phyloP scores from a whole-genome alignment of 2,113 vertebrate species.

The Salvelinus alpinus region DNA sequence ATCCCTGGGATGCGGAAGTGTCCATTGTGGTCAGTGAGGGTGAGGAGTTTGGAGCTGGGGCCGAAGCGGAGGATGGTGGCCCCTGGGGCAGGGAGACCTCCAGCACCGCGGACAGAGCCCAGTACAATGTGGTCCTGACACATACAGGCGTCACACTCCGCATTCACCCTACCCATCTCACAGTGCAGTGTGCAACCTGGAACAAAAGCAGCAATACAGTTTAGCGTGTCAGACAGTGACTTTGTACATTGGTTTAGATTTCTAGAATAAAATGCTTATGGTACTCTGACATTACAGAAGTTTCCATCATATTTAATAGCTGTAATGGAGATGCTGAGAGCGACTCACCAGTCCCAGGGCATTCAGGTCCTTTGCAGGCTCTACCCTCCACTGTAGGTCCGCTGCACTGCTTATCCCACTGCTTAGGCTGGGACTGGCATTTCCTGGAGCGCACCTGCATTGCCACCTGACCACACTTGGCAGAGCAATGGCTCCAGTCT shows the following conservation, averaged over 20 bases:
- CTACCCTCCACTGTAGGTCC: conserved; percentile 82
- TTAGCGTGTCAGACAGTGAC: background rate
- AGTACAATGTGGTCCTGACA: conserved; percentile 85
- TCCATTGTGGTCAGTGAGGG: conserved; percentile 80
- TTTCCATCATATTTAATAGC: background rate
- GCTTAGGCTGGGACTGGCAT: conserved; percentile 73
- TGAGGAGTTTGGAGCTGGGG: conserved; percentile 76
- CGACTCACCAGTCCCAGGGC: conserved; percentile 70
- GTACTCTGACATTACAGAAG: background rate
- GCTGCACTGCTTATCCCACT: conserved; percentile 78
- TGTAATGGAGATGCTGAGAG: background rate
- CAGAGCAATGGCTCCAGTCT: conserved; percentile 86
- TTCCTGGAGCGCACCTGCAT: conserved; percentile 83
- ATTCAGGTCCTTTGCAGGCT: conserved; percentile 80
- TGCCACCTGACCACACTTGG: conserved; percentile 81
- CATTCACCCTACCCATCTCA: conserved; percentile 82
- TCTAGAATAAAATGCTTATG: background rate
- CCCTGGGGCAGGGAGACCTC: conserved; percentile 78
- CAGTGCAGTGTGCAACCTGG: conserved; percentile 85
- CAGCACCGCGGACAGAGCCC: conserved; percentile 83
- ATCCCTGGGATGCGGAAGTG: conserved; percentile 85
- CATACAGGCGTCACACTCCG: conserved; percentile 86
- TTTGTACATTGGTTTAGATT: background rate
- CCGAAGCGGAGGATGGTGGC: conserved; percentile 78
- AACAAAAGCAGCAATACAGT: conserved; percentile 6